These are phyloP conservation scores for Melanchra persicariae DNA, from an alignment of 2,888 invertebrate genomes.

Conservation along the genomic window DNA sequence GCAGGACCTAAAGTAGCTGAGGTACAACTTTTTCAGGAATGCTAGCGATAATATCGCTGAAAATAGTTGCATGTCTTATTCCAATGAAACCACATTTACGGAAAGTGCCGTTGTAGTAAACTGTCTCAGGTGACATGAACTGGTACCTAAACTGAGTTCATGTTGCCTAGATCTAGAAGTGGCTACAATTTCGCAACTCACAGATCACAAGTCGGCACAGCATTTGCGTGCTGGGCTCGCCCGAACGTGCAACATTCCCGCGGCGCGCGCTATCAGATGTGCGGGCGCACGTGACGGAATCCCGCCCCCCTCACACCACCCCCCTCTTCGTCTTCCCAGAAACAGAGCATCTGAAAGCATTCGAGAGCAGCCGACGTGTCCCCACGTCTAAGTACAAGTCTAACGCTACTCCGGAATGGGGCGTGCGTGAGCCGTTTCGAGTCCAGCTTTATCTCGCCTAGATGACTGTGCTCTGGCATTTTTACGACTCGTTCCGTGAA, in stretches of 20 bases:
- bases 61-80: slow-evolving; percentile 19
- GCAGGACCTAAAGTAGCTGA: neutral
- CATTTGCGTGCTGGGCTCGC: slow-evolving; percentile 72
- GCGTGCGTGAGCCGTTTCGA: slow-evolving; percentile 76
- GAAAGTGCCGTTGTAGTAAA: slow-evolving; percentile 13
- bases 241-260: slow-evolving; percentile 75
- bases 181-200: slow-evolving; percentile 59
- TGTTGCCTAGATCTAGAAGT: slow-evolving; percentile 52
- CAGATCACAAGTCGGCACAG: slow-evolving; percentile 65
- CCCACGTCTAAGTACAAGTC: slow-evolving; percentile 71
- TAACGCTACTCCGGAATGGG: slow-evolving; percentile 71
- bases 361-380: slow-evolving; percentile 72
- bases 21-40: slow-evolving; percentile 9
- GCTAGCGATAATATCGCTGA: neutral
- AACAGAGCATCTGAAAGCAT: slow-evolving; percentile 65
- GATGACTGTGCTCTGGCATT: slow-evolving; percentile 67
- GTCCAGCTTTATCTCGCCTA: slow-evolving; percentile 71
- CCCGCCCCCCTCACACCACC: slow-evolving; percentile 61
- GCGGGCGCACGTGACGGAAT: slow-evolving; percentile 86
- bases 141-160: slow-evolving; percentile 41
- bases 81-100: slow-evolving; percentile 25
- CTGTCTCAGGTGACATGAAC: slow-evolving; percentile 38
- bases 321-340: slow-evolving; percentile 67
- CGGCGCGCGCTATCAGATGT: slow-evolving; percentile 81
- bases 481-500: slow-evolving; percentile 68